These are phyloP conservation scores for Neoaliturus tenellus DNA, from an alignment of 2,888 invertebrate species.

Conservation along the genomic window DNA sequence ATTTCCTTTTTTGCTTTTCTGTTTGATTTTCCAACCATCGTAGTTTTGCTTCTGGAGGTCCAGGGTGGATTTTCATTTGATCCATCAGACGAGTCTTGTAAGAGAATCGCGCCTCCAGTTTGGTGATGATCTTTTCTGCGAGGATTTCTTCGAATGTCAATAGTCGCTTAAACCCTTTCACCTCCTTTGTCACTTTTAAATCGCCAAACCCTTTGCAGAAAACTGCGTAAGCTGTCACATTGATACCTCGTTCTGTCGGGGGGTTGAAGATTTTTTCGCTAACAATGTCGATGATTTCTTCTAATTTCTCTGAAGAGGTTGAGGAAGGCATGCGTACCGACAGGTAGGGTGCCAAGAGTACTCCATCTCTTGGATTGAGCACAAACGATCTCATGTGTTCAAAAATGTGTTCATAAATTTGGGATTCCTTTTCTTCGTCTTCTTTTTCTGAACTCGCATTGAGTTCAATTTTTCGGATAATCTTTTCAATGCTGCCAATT, in stretches of 20 bases:
- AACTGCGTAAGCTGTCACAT: neutral
- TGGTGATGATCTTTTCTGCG: neutral
- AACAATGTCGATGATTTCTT: constrained; percentile 9
- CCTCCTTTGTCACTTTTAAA: neutral
- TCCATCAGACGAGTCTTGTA: neutral
- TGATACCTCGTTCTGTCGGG: neutral
- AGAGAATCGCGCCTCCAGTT: neutral
- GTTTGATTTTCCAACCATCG: neutral
- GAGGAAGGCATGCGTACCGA: neutral
- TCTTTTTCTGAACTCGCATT: neutral
- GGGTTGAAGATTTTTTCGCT: constrained; percentile 6
- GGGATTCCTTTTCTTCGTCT: neutral
- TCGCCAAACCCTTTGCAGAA: constrained; percentile 17
- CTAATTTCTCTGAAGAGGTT: neutral
- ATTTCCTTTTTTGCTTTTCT: neutral
- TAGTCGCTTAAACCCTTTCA: neutral
- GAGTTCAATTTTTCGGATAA: neutral
- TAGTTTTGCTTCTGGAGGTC: neutral
- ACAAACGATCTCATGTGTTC: constrained; percentile 1
- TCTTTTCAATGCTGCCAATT: neutral
- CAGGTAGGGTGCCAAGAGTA: neutral
- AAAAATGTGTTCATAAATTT: neutral
- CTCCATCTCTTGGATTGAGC: neutral
- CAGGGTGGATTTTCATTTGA: neutral
- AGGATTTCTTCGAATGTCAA: neutral